Percentiles rank a stretch among this genome's conserved stretches.
Conservation (phyloP, 1,140 invertebrate genomes). For the Heliconius himera region DNA sequence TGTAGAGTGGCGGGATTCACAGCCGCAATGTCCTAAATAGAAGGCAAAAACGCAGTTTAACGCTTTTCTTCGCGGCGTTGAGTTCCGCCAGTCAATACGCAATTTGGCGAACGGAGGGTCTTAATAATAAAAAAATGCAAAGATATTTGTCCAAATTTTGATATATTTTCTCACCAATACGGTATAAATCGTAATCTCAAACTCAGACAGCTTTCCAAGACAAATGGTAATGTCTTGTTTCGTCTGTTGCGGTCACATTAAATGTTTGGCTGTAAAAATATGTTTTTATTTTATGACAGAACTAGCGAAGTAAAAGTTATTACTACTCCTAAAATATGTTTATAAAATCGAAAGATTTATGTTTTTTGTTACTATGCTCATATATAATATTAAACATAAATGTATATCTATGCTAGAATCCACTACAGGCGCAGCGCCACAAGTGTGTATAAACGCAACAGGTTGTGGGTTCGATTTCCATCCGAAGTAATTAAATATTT, state of each 20-base stretch:
- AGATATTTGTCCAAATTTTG: background rate
- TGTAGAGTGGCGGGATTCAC: too few species aligned
- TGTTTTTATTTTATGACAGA: background rate
- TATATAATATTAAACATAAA: too few species aligned
- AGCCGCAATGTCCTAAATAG: too few species aligned
- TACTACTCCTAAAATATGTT: background rate
- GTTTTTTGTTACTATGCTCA: too few species aligned
- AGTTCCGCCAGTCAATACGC: background rate
- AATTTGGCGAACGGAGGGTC: background rate
- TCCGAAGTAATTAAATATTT: too few species aligned
- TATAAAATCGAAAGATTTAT: too few species aligned
- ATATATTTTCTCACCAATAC: background rate
- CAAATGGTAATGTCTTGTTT: background rate
- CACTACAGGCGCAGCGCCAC: too few species aligned
- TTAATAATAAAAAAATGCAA: background rate
- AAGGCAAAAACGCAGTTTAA: too few species aligned
- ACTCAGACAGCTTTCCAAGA: background rate
- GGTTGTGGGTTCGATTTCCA: too few species aligned
- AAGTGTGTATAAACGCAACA: too few species aligned
- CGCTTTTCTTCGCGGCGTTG: background rate
- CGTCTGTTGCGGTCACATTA: slow-evolving; percentile 1
- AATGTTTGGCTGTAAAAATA: background rate
- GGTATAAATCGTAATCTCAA: background rate
- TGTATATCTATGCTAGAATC: too few species aligned
- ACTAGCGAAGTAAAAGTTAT: background rate